Conservation (phyloP, 1,140 invertebrate genomes). For the Thaumetopoea pityocampa region DNA sequence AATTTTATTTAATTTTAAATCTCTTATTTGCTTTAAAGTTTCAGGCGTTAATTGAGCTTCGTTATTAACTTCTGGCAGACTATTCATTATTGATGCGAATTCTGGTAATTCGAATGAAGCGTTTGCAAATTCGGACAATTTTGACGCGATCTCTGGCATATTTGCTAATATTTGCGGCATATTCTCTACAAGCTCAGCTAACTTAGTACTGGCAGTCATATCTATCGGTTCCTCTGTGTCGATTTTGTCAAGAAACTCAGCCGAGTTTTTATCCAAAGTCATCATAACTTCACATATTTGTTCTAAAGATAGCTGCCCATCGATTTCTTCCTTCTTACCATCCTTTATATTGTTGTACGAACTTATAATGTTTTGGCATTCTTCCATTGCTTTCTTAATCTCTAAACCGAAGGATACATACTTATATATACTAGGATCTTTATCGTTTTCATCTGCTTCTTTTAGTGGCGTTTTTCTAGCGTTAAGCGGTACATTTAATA, state of each 20-base stretch:
- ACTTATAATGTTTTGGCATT: conserved; percentile 66
- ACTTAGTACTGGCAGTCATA: conserved; percentile 43
- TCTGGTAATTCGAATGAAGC: conserved; percentile 56
- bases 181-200: conserved; percentile 55
- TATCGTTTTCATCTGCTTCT: conserved; percentile 19
- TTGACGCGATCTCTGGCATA: conserved; percentile 62
- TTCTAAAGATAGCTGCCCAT: conserved; percentile 47
- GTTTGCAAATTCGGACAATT: conserved; percentile 58
- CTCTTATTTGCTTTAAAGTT: conserved; percentile 65
- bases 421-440: conserved; percentile 48
- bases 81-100: conserved; percentile 60
- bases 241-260: conserved; percentile 52
- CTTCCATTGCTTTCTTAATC: conserved; percentile 68
- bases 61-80: conserved; percentile 50
- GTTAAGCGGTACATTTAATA: conserved; percentile 34
- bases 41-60: conserved; percentile 64
- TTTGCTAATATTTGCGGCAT: conserved; percentile 68
- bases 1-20: conserved; percentile 53
- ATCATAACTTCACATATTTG: conserved; percentile 64
- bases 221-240: conserved; percentile 44
- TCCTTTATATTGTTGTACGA: conserved; percentile 49
- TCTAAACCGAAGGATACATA: conserved; percentile 59
- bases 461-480: conserved; percentile 24
- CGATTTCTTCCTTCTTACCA: conserved; percentile 32
- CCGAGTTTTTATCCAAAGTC: conserved; percentile 55